Evolutionary conservation across 1,140 invertebrate species (phyloP).

Genomic region (Drosophila asahinai): DNA sequence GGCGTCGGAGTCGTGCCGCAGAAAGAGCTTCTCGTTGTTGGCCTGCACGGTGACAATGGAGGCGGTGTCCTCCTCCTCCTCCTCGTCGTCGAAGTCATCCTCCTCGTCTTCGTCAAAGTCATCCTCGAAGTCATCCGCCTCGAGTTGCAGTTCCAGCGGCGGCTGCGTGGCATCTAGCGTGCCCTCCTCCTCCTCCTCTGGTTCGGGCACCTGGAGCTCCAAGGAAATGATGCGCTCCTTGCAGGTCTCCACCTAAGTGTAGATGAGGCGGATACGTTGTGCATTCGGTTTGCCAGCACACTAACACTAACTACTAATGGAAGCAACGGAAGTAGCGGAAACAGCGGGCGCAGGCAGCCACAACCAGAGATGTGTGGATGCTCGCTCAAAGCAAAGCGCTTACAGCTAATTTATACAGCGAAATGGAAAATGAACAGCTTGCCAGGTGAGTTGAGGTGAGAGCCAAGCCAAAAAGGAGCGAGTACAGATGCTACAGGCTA

Average conservation of each 20-base stretch:
- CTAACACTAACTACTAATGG: conserved; percentile 67
- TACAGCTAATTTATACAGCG: conserved; percentile 46
- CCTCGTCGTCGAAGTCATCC: conserved; percentile 55
- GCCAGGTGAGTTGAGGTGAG: conserved; percentile 16
- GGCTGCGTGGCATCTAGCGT: conserved; percentile 70
- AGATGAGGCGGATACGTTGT: conserved; percentile 73
- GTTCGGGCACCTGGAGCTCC: conserved; percentile 87
- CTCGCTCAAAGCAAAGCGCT: conserved; percentile 19
- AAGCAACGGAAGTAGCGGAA: conserved; percentile 41
- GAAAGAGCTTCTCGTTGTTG: conserved; percentile 78
- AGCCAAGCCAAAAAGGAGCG: conserved; percentile 3
- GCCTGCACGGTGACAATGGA: conserved; percentile 83
- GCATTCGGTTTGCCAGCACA: conserved; percentile 63
- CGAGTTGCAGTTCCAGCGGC: conserved; percentile 60
- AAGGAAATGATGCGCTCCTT: conserved; percentile 95
- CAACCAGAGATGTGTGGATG: conserved; percentile 42
- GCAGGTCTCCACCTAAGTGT: conserved; percentile 92
- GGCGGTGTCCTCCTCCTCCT: conserved; percentile 80
- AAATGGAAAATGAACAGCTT: conserved; percentile 33
- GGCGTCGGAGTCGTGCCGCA: conserved; percentile 70
- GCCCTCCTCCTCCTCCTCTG: conserved; percentile 50
- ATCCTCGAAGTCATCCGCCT: conserved; percentile 53
- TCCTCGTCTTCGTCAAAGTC: conserved; percentile 52
- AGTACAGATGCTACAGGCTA: conserved; percentile 6
- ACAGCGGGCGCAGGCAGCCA: conserved; percentile 44